Percentiles rank a stretch among this genome's conserved stretches.
Conservation (phyloP, 2,888 invertebrate genomes). For the Alitta virens region DNA sequence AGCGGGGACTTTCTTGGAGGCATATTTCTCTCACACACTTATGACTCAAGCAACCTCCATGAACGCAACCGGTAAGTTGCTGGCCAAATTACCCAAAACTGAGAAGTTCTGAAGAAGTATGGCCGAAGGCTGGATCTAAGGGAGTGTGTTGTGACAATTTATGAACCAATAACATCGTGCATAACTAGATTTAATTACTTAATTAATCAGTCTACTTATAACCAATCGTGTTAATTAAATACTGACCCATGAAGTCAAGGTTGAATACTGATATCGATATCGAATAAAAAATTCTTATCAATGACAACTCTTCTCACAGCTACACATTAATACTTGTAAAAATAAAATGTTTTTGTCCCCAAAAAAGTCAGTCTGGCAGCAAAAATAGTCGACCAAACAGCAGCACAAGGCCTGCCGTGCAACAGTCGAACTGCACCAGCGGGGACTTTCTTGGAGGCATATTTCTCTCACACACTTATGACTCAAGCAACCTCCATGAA, state of each 20-base stretch:
- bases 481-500: constrained; percentile 26
- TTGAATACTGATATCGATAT: too few species aligned
- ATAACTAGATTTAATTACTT: neutral
- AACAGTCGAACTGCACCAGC: too few species aligned
- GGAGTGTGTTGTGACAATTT: neutral
- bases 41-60: constrained; percentile 29
- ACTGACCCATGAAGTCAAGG: constrained; percentile 64
- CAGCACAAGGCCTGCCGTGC: too few species aligned
- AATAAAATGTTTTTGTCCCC: too few species aligned
- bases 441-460: constrained; percentile 18
- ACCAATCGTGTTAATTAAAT: too few species aligned
- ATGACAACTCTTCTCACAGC: too few species aligned
- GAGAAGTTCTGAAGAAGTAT: neutral
- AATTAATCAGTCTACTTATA: too few species aligned
- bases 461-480: constrained; percentile 27
- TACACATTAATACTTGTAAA: too few species aligned
- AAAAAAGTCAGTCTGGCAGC: too few species aligned
- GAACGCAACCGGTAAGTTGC: constrained; percentile 14
- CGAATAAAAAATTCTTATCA: too few species aligned
- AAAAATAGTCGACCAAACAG: too few species aligned
- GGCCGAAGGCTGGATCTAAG: constrained; percentile 26
- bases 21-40: constrained; percentile 25
- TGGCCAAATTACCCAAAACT: constrained; percentile 5
- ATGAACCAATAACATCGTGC: neutral
- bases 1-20: constrained; percentile 16